Evolutionary conservation across 2,113 vertebrate species (phyloP), one percentile per base, ranked within the genome.

Genomic region (Colinus virginianus): DNA sequence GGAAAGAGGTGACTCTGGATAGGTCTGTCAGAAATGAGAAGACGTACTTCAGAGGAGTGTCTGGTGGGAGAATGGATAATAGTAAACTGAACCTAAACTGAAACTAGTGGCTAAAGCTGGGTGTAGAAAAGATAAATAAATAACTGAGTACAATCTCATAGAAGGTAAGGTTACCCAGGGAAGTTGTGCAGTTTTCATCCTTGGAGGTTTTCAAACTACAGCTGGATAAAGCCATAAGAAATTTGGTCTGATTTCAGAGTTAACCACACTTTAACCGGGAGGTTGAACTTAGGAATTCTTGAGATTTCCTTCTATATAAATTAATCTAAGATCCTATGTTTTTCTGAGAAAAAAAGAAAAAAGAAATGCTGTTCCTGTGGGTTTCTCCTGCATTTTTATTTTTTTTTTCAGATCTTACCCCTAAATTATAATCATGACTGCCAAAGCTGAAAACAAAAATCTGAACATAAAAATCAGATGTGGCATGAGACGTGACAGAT

Each of bases 61-160:
- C 25, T 46, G 19, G 21, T 59, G 53, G 34, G 16, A 49, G 48
- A 22, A 0, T 13, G 22, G 43, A 36, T 11, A 40, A 46, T 30
- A 30, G 16, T 53, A 53, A 53, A 53, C 51, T 53, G 51, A 19
- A 12, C 3, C 49, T 19, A 16, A 26, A 46, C 5, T 63, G n/a
- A 53, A 82, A 63, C 1, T 15, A 42, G 20, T 38, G 14, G 22
- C 36, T n/a, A 22, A 55, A n/a, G 30, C 1, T 20, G 22, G 5
- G 28, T 2, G 25, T 5, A 46, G 49, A 15, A 51, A 53, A 36
- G 61, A 46, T 25, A 0, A 0, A 1, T 7, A 51, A 64, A 63
- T 36, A 2, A 3, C 6, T 43, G 2, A 75, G 42, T 16, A n/a
- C 8, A 28, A 13, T 51, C 40, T 30, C 0, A 0, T 22, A 59